These are phyloP conservation scores for Sebastes alutus DNA, from an alignment of 2,797 vertebrate species.

Conservation along the genomic window DNA sequence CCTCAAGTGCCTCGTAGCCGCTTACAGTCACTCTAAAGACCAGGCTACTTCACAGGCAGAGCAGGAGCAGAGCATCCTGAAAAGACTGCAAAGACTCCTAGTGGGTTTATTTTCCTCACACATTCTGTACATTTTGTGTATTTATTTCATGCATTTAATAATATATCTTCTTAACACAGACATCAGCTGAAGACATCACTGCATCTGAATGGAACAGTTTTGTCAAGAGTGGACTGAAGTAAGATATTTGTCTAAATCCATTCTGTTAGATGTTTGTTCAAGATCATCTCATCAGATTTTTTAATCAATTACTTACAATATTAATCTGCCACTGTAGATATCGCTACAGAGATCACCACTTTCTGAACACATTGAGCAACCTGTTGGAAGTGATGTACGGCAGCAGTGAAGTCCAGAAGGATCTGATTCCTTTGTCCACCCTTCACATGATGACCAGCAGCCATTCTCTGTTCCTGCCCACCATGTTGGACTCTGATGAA, in stretches of 20 bases:
- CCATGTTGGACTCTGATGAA: conserved; percentile 83
- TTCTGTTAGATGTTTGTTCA: background rate
- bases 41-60: conserved; percentile 53
- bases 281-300: background rate
- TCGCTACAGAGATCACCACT: conserved; percentile 86
- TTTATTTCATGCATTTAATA: background rate
- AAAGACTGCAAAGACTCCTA: conserved; percentile 82
- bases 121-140: background rate
- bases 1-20: conserved; percentile 80
- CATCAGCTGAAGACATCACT: conserved; percentile 73
- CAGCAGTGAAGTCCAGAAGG: conserved; percentile 51
- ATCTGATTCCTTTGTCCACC: conserved; percentile 81
- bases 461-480: conserved; percentile 93
- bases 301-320: background rate
- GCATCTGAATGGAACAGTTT: conserved; percentile 89
- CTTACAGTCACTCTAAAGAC: conserved; percentile 79
- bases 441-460: conserved; percentile 93
- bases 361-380: conserved; percentile 80
- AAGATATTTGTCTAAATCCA: conserved; percentile 46
- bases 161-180: conserved; percentile 66
- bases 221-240: conserved; percentile 94
- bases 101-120: conserved; percentile 71
- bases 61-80: conserved; percentile 83
- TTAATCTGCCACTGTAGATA: conserved; percentile 72
- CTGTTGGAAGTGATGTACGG: conserved; percentile 82